Percentiles rank a stretch among this genome's conserved stretches.
phyloP scores from a whole-genome alignment of 2,797 vertebrate species.

The Chrysolophus pictus region DNA sequence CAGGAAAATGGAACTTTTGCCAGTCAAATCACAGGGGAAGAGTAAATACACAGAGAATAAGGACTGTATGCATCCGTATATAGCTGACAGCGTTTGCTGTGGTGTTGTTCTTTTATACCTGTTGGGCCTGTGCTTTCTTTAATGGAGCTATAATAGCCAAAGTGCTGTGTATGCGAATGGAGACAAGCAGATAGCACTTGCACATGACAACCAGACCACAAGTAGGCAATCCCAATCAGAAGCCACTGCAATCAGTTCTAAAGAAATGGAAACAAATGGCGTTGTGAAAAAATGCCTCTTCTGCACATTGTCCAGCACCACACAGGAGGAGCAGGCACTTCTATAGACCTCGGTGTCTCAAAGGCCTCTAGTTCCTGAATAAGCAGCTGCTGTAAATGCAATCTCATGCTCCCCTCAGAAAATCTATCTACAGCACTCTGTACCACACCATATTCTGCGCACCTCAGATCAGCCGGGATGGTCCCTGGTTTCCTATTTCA shows the following conservation, averaged over 20 bases:
- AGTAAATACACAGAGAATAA: not conserved
- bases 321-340: fast-evolving
- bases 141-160: not conserved
- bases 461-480: not conserved
- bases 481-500: not conserved
- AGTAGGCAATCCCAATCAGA: not conserved
- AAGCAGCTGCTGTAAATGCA: not conserved
- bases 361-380: not conserved
- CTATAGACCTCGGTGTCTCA: not conserved
- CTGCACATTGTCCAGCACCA: not conserved
- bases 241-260: not conserved
- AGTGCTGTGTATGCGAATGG: not conserved
- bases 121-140: not conserved
- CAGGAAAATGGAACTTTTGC: not conserved
- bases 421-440: fast-evolving
- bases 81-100: not conserved
- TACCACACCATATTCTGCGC: not conserved
- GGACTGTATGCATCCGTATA: not conserved
- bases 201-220: not conserved
- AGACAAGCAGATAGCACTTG: not conserved
- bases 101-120: not conserved
- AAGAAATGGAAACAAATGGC: not conserved
- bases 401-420: not conserved
- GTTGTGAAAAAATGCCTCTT: not conserved
- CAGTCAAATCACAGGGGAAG: not conserved